Evolutionary conservation across 2,113 vertebrate genomes (phyloP), one percentile per base, ranked within the genome.

Genomic region (Aegotheles bennettii): DNA sequence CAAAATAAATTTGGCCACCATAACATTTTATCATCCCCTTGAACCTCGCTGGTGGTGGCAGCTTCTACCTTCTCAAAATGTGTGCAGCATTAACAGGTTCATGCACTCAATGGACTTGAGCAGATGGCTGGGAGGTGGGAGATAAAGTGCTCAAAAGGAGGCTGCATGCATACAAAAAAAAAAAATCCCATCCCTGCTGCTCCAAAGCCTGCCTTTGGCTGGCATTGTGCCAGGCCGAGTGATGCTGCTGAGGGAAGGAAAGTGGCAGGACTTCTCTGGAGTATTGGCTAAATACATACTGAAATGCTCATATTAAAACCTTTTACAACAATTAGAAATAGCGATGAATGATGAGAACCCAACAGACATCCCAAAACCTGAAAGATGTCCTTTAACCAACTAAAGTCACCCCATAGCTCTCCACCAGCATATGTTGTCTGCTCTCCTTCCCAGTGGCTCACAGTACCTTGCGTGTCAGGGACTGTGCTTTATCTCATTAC

Each of bases 401-500:
- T 13, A 11, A 68, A 56, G 24, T n/a, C 16, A 43, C 7, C 14
- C 23, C 21, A 67, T 3, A 31, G 33, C 33, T 67, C 29, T 64
- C 33, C 48, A 68, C 7, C 33, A 35, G 17, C 20, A 16, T 0
- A 0, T 18, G 35, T 29, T 59, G 4, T 14, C 50, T 47, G 31
- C 25, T 50, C 1, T n/a, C 24, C 21, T n/a, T 40, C 65, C 31
- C 59, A 31, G 15, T 6, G 47, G 26, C 45, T 67, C 25, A 19
- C 3, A 33, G 51, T 28, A 28, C 23, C 26, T 59, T 1, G 2
- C 0, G 0, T 21, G 8, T 12, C 43, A 47, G 16, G 29, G 15
- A 48, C 17, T 17, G 5, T 7, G 7, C 17, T 36, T 43, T 38
- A 25, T 16, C 15, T 53, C n/a, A 36, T 8, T 33, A 67, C 7